Conservation (phyloP, 53 echinoderm and acorn worm genomes). For the Stichopus horrens region DNA sequence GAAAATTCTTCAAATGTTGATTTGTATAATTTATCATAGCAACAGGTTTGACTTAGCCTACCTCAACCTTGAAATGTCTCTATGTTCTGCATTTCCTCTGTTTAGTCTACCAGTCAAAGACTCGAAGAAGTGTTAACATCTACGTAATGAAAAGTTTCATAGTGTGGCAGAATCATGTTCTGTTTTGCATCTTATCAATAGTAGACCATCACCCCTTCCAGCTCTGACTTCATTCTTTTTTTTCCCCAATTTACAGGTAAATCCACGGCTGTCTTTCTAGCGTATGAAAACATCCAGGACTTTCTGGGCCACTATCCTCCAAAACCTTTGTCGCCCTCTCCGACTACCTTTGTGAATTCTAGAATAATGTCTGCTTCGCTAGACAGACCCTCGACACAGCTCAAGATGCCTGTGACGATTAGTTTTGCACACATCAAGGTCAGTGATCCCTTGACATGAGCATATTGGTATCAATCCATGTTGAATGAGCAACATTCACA, state of each 20-base stretch:
- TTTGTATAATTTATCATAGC: too few species aligned
- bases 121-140: too few species aligned
- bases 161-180: too few species aligned
- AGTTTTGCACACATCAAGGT: conserved; percentile 69
- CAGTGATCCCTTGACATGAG: background rate
- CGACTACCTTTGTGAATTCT: conserved; percentile 65
- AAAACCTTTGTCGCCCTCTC: background rate
- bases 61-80: too few species aligned
- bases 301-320: conserved; percentile 53
- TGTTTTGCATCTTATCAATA: too few species aligned
- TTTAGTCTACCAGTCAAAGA: too few species aligned
- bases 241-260: conserved; percentile 52
- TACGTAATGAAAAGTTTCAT: too few species aligned
- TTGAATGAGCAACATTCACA: background rate
- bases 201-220: too few species aligned
- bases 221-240: too few species aligned
- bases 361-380: conserved; percentile 85
- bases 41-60: too few species aligned
- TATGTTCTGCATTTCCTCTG: too few species aligned
- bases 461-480: background rate
- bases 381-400: conserved; percentile 57
- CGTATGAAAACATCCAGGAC: conserved; percentile 88
- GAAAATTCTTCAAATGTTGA: too few species aligned
- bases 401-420: conserved; percentile 68
- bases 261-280: conserved; percentile 79